Evolutionary conservation across 2,797 vertebrate species (phyloP), one percentile per base, ranked within the genome.

Genomic region (Sebastes aleutianus): DNA sequence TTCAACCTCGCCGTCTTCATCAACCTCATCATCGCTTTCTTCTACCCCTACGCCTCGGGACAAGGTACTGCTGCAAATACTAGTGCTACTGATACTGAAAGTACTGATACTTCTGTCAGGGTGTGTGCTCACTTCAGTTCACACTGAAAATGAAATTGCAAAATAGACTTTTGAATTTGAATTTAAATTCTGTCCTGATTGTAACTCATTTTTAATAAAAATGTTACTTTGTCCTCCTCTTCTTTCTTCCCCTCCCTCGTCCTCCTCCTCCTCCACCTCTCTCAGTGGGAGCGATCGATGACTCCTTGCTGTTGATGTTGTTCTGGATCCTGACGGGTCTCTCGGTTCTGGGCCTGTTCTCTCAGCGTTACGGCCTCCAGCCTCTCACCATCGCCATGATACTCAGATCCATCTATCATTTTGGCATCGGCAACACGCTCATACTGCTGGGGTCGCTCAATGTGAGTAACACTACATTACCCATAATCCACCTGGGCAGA

Each of bases 11-110:
- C 98, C 0, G 98, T 99, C 84, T 99, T 99, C 89, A 96, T 99
- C 95, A 99, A 99, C 94, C 96, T 99, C 90, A 98, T 99, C 93
- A 99, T 99, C 8, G 98, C 98, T 80, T 97, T 99, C 91, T 99
- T 99, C 95, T 99, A 98, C 92, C 98, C 98, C 3, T 98, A 98
- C 31, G 66, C 89, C 79, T 90, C 94, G 2, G 95, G 93, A 68
- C 92, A 94, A 93, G 93, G 96, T 96, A 79, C 29, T 7, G 2
- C 5, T n/a, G 20, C 1, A 3, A 8, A 4, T 57, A 57, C n/a
- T 16, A 24, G 14, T 94, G 47, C 4, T 68, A 22, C 4, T 64
- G 27, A 1, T 63, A 36, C 39, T 18, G 16, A 10, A 14, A 10
- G 13, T 36, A 39, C 18, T 53, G 50, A 18, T 50, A 50, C 43